Evolutionary conservation across 2,113 vertebrate genomes (phyloP), one percentile per base, ranked within the genome.

Genomic region (Euleptes europaea): DNA sequence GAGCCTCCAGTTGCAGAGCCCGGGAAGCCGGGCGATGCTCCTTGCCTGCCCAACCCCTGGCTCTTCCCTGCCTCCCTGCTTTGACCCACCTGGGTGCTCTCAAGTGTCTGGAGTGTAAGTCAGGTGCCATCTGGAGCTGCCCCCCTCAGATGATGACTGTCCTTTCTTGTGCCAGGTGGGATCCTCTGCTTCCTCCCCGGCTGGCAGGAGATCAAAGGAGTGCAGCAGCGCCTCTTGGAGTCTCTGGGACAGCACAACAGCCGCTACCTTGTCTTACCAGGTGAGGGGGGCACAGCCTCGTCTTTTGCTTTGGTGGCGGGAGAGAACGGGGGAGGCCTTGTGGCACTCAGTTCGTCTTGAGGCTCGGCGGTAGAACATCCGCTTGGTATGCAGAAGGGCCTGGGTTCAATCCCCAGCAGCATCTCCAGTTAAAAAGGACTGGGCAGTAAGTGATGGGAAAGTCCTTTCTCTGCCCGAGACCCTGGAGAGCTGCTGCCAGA

Each of bases 111-210:
- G 38, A 49, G 12, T 28, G 17, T 31, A 2, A 47, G 42, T 13
- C 12, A n/a, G 31, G 19, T 1, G 15, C 31, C 17, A 38, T 7
- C 42, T 47, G n/a, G 21, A 54, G 9, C 47, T 26, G 4, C 42
- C 26, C 28, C 73, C 44, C 47, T n/a, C 28, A 3, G 35, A 8
- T 15, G 2, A 6, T 38, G 5, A 67, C 26, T 26, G 70, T 26
- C 31, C 49, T 67, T 10, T 84, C n/a, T 69, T 3, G 0, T 92
- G 91, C 1, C 93, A 99, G 99, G 99, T 84, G 98, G 98, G 12
- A 97, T 99, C 88, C 95, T 99, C 90, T 99, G 99, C 95, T 99
- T 99, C 92, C 97, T 99, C 40, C 98, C 99, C 0, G 98, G 98
- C 1, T 99, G 98, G 99, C 99, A 99, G 93, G 98, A 99, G 73